Evolutionary conservation across 1,140 invertebrate genomes (phyloP), one percentile per base, ranked within the genome.

Genomic region (Helicoverpa armigera): DNA sequence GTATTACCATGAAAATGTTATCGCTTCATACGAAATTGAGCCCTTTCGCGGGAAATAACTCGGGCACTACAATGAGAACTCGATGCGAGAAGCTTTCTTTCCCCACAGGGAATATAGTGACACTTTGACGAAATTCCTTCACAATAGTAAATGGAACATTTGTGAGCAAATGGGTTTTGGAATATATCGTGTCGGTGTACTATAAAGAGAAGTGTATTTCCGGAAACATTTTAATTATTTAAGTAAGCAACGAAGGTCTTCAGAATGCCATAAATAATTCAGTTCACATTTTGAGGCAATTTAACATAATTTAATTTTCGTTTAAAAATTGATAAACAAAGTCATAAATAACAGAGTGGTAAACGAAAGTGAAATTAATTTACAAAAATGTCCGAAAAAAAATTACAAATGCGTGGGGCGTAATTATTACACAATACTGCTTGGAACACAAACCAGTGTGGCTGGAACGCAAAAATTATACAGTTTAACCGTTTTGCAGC

Each of bases 1-100:
- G 76, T 60, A 70, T 79, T 79, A 89, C 87, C 85, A 86, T 89
- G 86, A 90, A 90, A 91, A 89, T 86, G 86, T 87, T 90, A 87
- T 88, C 86, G 85, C 69, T 81, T 89, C 83, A 83, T 79, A 83
- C 84, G 85, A 86, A 89, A 89, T 88, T 88, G 89, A 89, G 85
- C 86, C 85, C 83, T 88, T 88, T 87, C 81, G 78, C 80, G 82
- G 79, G 83, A 85, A 85, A 88, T 82, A 85, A 83, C 75, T 87
- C 85, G 84, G 82, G 82, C 82, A 85, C 83, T 85, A 87, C 79
- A 86, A 84, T 87, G 83, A 81, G 80, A 85, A 67, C 43, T 82
- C 83, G 82, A 87, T 82, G 65, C 78, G 80, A 53, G 63, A 69
- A 67, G 76, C 76, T 69, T 78, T 78, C 77, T 82, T 74, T 76